Conservation (phyloP, 1,140 invertebrate genomes). For the Drosophila pallidifrons region DNA sequence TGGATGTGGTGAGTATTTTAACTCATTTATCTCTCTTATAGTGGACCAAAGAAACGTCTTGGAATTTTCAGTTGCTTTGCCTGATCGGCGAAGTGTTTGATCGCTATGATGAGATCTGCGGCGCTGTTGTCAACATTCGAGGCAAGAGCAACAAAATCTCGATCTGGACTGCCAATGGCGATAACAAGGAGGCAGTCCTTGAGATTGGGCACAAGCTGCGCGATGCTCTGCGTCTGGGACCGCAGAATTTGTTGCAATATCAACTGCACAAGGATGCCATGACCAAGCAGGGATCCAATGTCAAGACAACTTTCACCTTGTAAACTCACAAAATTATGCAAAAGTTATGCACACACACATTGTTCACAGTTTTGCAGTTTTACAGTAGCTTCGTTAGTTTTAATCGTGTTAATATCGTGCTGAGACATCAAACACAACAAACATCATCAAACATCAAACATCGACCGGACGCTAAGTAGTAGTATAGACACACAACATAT, state of each 20-base stretch:
- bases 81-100: slow-evolving; percentile 99
- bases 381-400: slow-evolving; percentile 5
- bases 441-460: background rate
- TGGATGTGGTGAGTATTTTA: slow-evolving; percentile 89
- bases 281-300: slow-evolving; percentile 91
- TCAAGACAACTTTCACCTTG: slow-evolving; percentile 91
- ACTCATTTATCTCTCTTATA: slow-evolving; percentile 84
- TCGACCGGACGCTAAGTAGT: background rate
- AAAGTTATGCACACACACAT: slow-evolving; percentile 1
- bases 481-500: slow-evolving; percentile 8
- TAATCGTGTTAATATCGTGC: slow-evolving; percentile 9
- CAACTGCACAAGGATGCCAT: slow-evolving; percentile 93
- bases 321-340: slow-evolving; percentile 84
- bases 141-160: slow-evolving; percentile 95
- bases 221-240: slow-evolving; percentile 88
- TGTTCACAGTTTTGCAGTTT: background rate
- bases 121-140: slow-evolving; percentile 97
- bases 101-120: slow-evolving; percentile 95
- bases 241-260: slow-evolving; percentile 87
- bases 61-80: slow-evolving; percentile 88
- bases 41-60: too few relatives aligned
- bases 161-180: slow-evolving; percentile 95
- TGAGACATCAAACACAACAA: slow-evolving; percentile 1
- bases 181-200: slow-evolving; percentile 89
- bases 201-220: slow-evolving; percentile 94